Conservation (phyloP, 2,888 invertebrate species). For the Spilosoma lubricipeda region DNA sequence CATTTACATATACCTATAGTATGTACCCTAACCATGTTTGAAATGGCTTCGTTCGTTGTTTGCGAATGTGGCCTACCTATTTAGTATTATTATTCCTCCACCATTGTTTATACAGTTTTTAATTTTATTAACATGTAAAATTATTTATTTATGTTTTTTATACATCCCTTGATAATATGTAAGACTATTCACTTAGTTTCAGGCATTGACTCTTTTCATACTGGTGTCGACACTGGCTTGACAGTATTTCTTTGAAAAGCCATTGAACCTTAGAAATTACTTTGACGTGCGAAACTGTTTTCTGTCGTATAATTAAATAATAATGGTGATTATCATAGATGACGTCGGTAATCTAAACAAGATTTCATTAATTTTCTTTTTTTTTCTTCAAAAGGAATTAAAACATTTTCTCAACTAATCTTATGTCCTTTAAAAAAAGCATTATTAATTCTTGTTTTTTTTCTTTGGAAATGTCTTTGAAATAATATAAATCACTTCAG, state of each 20-base stretch:
- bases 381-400: no score
- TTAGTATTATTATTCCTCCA: no score
- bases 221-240: not conserved
- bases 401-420: not conserved
- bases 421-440: not conserved
- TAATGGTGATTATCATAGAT: not conserved
- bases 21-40: slow-evolving; percentile 29
- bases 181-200: no score
- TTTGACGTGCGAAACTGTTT: no score
- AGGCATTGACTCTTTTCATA: not conserved
- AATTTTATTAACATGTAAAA: no score
- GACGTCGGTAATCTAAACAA: not conserved
- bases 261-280: no score
- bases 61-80: not conserved
- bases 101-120: no score
- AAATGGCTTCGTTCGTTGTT: slow-evolving; percentile 9
- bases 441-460: not conserved
- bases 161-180: no score
- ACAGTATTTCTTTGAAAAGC: no score
- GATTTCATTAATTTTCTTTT: not conserved
- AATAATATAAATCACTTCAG: not conserved
- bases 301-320: not conserved
- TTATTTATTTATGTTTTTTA: no score
- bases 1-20: not conserved
- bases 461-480: not conserved